These are phyloP conservation scores for Dolichomitus sp. DNA, from an alignment of 2,888 invertebrate species.

Conservation along the genomic window DNA sequence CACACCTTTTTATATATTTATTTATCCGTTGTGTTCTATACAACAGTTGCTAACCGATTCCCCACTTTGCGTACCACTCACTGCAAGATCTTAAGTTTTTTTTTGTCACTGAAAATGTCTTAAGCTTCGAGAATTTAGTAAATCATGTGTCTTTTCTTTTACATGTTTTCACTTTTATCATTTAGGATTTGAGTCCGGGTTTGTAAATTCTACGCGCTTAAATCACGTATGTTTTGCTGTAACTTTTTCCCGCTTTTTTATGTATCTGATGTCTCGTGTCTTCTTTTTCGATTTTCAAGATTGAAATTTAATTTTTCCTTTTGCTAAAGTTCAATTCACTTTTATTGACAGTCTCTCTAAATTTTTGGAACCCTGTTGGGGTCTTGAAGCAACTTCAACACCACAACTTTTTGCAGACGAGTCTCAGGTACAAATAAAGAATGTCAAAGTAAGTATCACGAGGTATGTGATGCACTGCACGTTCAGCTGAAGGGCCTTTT, in stretches of 20 bases:
- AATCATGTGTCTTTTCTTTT: background rate
- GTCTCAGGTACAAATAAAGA: conserved; percentile 33
- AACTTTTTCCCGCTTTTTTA: background rate
- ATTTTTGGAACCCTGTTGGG: background rate
- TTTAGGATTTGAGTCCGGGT: too few relatives aligned
- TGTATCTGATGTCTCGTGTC: background rate
- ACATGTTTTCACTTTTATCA: too few relatives aligned
- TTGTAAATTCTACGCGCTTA: too few relatives aligned
- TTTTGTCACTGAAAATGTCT: background rate
- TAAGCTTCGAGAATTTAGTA: background rate
- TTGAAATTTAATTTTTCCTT: background rate
- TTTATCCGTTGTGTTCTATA: background rate
- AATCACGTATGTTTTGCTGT: too few relatives aligned
- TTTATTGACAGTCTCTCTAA: background rate
- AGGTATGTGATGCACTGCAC: background rate
- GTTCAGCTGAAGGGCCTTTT: background rate
- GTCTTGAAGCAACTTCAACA: too few relatives aligned
- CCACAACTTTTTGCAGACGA: too few relatives aligned
- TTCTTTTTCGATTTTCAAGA: background rate
- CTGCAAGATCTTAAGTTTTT: background rate
- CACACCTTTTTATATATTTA: background rate
- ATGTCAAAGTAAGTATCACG: background rate
- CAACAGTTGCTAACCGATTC: background rate
- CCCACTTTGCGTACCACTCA: background rate
- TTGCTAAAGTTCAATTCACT: background rate